Evolutionary conservation across 2,888 invertebrate genomes (phyloP).

Genomic region (Oegoconia quadripuncta): DNA sequence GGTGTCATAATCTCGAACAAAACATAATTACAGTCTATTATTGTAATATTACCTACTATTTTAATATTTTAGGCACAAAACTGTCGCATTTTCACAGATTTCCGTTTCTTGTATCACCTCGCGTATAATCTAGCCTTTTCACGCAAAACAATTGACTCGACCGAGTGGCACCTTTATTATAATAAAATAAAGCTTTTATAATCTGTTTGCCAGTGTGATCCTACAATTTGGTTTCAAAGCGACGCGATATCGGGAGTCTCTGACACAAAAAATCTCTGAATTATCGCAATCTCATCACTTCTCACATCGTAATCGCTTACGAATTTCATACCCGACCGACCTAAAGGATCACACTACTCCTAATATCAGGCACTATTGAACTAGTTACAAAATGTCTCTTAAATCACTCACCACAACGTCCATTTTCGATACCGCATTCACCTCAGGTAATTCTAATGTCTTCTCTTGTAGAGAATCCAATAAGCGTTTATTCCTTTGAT

Average conservation of each 20-base stretch:
- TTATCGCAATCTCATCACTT: neutral
- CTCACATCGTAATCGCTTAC: too few species aligned
- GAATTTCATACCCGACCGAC: neutral
- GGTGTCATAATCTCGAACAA: conserved; percentile 68
- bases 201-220: conserved; percentile 19
- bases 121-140: conserved; percentile 16
- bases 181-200: conserved; percentile 24
- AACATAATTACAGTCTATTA: conserved; percentile 29
- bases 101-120: conserved; percentile 19
- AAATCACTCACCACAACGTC: conserved; percentile 43
- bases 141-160: conserved; percentile 20
- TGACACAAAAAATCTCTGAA: neutral
- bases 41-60: conserved; percentile 5
- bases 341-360: conserved; percentile 4
- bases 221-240: neutral
- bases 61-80: conserved; percentile 33
- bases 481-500: conserved; percentile 1
- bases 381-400: conserved; percentile 34
- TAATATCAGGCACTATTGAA: conserved; percentile 45
- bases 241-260: neutral
- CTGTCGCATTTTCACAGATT: conserved; percentile 20
- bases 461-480: neutral
- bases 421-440: conserved; percentile 4
- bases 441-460: neutral
- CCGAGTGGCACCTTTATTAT: conserved; percentile 15